A percentile compares a stretch with the other conserved stretches of the same genome.
phyloP scores from a whole-genome alignment of 2,113 vertebrate genomes.

The Nanorana parkeri region DNA sequence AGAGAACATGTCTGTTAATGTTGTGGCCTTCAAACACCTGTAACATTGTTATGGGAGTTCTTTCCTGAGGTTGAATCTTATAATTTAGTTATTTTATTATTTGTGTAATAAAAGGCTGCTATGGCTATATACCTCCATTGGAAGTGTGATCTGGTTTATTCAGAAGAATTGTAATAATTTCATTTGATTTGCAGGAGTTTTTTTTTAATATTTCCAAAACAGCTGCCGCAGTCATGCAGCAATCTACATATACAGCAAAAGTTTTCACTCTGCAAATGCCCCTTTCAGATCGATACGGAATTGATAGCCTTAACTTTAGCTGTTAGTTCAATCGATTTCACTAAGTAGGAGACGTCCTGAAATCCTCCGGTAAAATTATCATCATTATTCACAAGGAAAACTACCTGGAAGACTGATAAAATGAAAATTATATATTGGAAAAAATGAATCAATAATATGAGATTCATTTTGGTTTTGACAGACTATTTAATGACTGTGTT shows the following conservation, averaged over 20 bases:
- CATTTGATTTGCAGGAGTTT: too few species aligned
- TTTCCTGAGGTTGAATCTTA: too few species aligned
- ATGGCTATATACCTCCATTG: too few species aligned
- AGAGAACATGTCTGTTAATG: too few species aligned
- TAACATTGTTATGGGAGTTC: too few species aligned
- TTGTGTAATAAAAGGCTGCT: too few species aligned
- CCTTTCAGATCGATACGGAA: slow-evolving; percentile 15
- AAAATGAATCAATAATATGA: background rate
- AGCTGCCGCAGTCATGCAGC: slow-evolving; percentile 3
- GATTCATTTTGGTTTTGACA: slow-evolving; percentile 35
- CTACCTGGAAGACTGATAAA: background rate
- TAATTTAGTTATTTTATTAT: too few species aligned
- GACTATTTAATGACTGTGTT: slow-evolving; percentile 28
- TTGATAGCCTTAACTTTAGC: slow-evolving; percentile 25
- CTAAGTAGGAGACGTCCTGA: background rate
- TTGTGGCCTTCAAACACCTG: too few species aligned
- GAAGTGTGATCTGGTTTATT: too few species aligned
- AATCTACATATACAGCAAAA: background rate
- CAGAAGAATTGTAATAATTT: background rate
- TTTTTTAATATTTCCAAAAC: background rate
- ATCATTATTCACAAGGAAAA: slow-evolving; percentile 1
- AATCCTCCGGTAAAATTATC: background rate
- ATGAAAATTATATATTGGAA: background rate
- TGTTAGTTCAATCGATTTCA: slow-evolving; percentile 26
- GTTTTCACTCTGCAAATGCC: slow-evolving; percentile 7